Percentiles rank a stretch among this genome's conserved stretches.
These are phyloP conservation scores for Halichoerus grypus DNA, from an alignment of 2,113 vertebrate genomes.

Conservation along the genomic window DNA sequence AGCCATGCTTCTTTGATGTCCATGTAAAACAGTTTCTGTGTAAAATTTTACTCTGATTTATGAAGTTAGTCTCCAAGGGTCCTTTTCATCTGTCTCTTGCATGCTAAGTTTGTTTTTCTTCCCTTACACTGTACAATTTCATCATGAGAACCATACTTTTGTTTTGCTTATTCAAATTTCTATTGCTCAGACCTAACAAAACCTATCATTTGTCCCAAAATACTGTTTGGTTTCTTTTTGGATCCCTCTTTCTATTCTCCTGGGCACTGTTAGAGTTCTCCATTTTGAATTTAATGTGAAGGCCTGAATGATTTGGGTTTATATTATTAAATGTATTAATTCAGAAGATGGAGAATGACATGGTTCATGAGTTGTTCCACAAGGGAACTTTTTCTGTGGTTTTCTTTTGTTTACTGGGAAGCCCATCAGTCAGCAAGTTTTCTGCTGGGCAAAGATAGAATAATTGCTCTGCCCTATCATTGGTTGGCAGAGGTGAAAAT, in stretches of 20 bases:
- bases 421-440: not conserved
- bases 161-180: not conserved
- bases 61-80: conserved; percentile 1
- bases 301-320: not conserved
- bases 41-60: conserved; percentile 44
- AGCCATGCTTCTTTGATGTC: not conserved
- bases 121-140: not conserved
- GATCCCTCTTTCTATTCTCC: not conserved
- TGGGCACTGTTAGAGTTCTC: not conserved
- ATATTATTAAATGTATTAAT: not conserved
- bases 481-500: not conserved
- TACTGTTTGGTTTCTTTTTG: not conserved
- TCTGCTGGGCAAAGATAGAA: not conserved
- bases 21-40: not conserved
- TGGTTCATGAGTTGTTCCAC: not conserved
- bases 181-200: not conserved
- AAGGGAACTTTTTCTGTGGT: not conserved
- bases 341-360: not conserved
- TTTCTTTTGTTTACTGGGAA: not conserved
- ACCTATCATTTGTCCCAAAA: not conserved
- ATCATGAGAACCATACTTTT: not conserved
- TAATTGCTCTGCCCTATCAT: no score
- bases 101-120: not conserved
- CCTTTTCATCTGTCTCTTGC: not conserved
- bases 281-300: not conserved